Evolutionary conservation across 2,797 vertebrate genomes (phyloP).

Genomic region (Eupleurogrammus muticus): DNA sequence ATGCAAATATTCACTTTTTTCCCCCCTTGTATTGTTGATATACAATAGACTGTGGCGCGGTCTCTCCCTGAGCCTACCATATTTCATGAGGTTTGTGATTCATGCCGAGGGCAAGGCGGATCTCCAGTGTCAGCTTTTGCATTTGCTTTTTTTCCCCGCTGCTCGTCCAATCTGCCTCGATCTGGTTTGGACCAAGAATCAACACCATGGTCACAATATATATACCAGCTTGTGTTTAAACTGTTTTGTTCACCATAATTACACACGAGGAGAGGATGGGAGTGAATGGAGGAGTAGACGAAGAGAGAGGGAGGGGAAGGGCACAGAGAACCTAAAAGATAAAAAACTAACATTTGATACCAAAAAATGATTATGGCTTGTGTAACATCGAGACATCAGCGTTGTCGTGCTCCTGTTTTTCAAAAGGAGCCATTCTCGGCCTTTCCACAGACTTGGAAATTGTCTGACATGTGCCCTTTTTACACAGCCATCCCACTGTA

Average conservation of each 20-base stretch:
- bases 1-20: slow-evolving; percentile 13
- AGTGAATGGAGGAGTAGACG: neutral
- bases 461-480: neutral
- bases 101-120: slow-evolving; percentile 13
- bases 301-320: neutral
- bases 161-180: slow-evolving; percentile 36
- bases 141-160: slow-evolving; percentile 1
- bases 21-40: slow-evolving; percentile 27
- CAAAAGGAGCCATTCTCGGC: slow-evolving; percentile 3
- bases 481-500: too few relatives aligned
- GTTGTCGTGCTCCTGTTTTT: neutral
- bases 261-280: slow-evolving; percentile 37
- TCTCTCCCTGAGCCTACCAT: neutral
- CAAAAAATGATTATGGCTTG: neutral
- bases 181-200: slow-evolving; percentile 57
- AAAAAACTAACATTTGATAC: slow-evolving; percentile 13
- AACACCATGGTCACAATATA: slow-evolving; percentile 49
- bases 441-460: neutral
- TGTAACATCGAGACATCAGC: neutral
- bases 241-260: slow-evolving; percentile 64
- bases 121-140: slow-evolving; percentile 20
- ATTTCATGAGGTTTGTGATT: slow-evolving; percentile 42
- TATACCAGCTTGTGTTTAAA: slow-evolving; percentile 49
- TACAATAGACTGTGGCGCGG: slow-evolving; percentile 20
- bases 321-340: slow-evolving; percentile 2